A percentile compares a stretch with the other conserved stretches of the same genome.
Conservation (phyloP, 2,113 vertebrate species). For the Pavo muticus region DNA sequence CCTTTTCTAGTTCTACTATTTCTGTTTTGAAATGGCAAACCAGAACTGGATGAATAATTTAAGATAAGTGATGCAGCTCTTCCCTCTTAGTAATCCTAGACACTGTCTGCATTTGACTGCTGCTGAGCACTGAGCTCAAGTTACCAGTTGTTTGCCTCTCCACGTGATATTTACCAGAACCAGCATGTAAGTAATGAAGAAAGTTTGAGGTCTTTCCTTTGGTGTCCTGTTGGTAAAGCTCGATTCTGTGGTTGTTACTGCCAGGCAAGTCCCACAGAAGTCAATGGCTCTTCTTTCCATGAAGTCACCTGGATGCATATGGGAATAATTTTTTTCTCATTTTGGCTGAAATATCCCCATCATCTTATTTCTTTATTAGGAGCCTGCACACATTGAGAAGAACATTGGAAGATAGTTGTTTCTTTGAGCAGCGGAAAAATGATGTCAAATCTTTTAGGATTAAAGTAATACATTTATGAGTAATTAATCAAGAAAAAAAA, state of each 20-base stretch:
- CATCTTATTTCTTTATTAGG: not conserved
- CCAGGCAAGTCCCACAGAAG: not conserved
- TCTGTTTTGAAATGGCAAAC: constrained; percentile 38
- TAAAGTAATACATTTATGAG: not conserved
- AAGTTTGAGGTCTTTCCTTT: not conserved
- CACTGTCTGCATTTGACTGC: not conserved
- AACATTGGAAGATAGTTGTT: not conserved
- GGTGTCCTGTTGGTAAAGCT: not conserved
- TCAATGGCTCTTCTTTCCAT: not conserved
- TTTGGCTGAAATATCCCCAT: not conserved
- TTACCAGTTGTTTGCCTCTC: not conserved
- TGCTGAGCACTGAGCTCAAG: not conserved
- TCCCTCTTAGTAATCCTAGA: constrained; percentile 14
- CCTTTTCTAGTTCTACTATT: not conserved
- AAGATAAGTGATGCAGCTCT: not conserved
- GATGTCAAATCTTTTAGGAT: not conserved
- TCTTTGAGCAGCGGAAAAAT: not conserved
- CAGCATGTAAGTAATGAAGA: not conserved
- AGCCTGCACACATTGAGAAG: not conserved
- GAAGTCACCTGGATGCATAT: not conserved
- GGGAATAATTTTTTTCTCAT: not conserved
- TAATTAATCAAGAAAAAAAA: not conserved
- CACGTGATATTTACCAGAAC: not conserved
- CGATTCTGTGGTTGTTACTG: not conserved
- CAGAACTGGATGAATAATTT: constrained; percentile 50